phyloP scores from a whole-genome alignment of 2,888 invertebrate genomes.

The Ditylenchus weischeri region DNA sequence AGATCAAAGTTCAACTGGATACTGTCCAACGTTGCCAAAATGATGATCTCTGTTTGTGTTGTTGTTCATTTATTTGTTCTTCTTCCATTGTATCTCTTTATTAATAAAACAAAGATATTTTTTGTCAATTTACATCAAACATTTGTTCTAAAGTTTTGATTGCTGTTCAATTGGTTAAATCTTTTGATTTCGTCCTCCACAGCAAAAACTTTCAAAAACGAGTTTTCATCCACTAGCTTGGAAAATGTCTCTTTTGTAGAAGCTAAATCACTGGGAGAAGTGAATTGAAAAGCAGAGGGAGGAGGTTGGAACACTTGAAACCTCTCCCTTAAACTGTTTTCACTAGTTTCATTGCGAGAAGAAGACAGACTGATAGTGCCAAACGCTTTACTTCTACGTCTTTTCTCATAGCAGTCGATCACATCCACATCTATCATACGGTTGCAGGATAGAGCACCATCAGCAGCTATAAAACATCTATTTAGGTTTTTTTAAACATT shows the following conservation, averaged over 20 bases:
- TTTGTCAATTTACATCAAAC: no score
- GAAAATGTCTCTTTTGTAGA: not conserved
- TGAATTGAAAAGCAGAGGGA: not conserved
- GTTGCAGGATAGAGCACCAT: conserved; percentile 38
- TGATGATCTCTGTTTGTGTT: no score
- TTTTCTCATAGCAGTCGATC: conserved; percentile 40
- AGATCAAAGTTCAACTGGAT: no score
- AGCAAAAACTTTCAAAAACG: conserved; percentile 11
- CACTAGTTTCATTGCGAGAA: not conserved
- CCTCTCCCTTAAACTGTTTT: not conserved
- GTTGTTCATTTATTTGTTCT: no score
- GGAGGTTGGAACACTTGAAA: not conserved
- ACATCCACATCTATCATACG: conserved; percentile 42
- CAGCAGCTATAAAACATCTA: conserved; percentile 28
- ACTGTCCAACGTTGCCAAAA: no score
- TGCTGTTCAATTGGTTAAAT: conserved; percentile 13
- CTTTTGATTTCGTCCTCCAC: conserved; percentile 21
- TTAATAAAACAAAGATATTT: no score
- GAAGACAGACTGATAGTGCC: not conserved
- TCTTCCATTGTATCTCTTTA: no score
- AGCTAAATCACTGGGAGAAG: not conserved
- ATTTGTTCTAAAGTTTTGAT: conserved; percentile 4
- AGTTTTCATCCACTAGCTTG: not conserved
- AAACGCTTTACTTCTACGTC: conserved; percentile 16
- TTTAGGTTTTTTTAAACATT: no score